Percentiles rank a stretch among this genome's conserved stretches.
phyloP scores from a whole-genome alignment of 2,888 invertebrate species.

The Thecocarcelia acutangulata region DNA sequence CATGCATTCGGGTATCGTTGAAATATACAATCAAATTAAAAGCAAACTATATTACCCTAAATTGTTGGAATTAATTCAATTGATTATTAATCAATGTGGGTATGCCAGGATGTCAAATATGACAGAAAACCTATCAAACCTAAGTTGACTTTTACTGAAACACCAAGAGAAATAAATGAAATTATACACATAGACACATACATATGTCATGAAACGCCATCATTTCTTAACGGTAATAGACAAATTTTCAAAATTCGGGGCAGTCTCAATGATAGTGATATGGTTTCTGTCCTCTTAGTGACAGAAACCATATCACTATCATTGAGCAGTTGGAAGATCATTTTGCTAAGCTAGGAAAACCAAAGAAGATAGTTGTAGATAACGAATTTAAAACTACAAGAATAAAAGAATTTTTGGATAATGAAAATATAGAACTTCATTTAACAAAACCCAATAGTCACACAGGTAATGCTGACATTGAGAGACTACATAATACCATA shows the following conservation, averaged over 20 bases:
- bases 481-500: not conserved
- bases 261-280: too few relatives aligned
- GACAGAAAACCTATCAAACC: too few relatives aligned
- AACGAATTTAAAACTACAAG: slow-evolving; percentile 68
- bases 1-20: too few relatives aligned
- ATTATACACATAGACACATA: slow-evolving; percentile 61
- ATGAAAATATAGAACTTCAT: slow-evolving; percentile 9
- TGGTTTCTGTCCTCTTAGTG: slow-evolving; percentile 51
- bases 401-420: not conserved
- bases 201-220: slow-evolving; percentile 49
- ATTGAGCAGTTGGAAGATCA: slow-evolving; percentile 51
- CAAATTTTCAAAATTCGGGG: slow-evolving; percentile 65
- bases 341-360: slow-evolving; percentile 61
- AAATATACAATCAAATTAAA: too few relatives aligned
- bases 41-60: too few relatives aligned
- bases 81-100: too few relatives aligned
- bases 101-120: too few relatives aligned
- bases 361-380: slow-evolving; percentile 55
- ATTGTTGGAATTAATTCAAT: too few relatives aligned
- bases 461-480: too few relatives aligned
- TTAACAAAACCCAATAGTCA: not conserved
- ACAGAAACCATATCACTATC: slow-evolving; percentile 51
- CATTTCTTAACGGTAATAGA: slow-evolving; percentile 61
- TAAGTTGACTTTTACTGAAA: too few relatives aligned
- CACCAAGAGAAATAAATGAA: slow-evolving; percentile 41